Evolutionary conservation across 1,140 invertebrate species (phyloP).

Genomic region (Plodia interpunctella): DNA sequence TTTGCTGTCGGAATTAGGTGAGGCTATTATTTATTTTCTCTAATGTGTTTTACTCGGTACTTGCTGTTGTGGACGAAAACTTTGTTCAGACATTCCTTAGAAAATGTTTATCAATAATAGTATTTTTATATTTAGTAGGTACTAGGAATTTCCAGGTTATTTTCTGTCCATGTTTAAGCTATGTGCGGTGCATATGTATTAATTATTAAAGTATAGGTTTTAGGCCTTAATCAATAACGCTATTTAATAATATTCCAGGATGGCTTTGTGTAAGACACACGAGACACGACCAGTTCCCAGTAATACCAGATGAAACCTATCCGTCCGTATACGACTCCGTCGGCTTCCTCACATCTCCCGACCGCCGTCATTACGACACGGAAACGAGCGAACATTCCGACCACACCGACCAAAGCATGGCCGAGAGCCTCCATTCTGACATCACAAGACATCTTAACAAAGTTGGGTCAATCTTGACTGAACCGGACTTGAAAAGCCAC

Average conservation of each 20-base stretch:
- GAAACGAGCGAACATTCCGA: constrained; percentile 70
- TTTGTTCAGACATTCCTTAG: no score
- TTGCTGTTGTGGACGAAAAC: no score
- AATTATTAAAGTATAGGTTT: no score
- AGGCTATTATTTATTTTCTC: constrained; percentile 23
- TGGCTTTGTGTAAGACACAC: constrained; percentile 91
- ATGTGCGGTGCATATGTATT: no score
- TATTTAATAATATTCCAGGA: constrained; percentile 77
- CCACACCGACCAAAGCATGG: constrained; percentile 67
- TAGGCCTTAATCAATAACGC: no score
- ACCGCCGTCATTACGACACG: constrained; percentile 55
- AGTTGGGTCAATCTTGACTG: constrained; percentile 29
- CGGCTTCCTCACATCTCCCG: constrained; percentile 46
- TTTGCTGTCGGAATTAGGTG: constrained; percentile 82
- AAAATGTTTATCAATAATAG: no score
- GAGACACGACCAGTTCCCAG: constrained; percentile 89
- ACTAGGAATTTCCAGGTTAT: not conserved
- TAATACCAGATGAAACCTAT: constrained; percentile 83
- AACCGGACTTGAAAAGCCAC: constrained; percentile 32
- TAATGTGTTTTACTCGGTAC: not conserved
- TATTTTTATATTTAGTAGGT: no score
- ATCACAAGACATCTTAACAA: constrained; percentile 38
- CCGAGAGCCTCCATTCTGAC: constrained; percentile 64
- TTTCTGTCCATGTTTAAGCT: no score
- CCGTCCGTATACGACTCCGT: constrained; percentile 41